Base-by-base conservation (phyloP, 2,113 vertebrate species). In the Uropsilus gracilis region DNA sequence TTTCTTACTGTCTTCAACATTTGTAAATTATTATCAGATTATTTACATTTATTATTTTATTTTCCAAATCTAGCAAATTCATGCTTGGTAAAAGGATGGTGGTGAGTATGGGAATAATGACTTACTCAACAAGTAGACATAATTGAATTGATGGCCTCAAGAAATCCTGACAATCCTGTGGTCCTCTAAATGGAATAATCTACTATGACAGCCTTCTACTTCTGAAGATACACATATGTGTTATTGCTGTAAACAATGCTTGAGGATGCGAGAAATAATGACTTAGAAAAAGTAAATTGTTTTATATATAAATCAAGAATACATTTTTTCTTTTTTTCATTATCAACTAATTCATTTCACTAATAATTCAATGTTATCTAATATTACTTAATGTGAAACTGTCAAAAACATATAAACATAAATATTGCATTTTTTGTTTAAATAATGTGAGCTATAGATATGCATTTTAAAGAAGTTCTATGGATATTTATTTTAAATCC, bases 251-350 rank as follows among this genome's bases (percentile, higher is more conserved):
- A 96, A 96, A 91, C 86, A 14, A 61, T 7, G 90, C 32, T 26
- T 71, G 87, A 85, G 66, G 92, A 95, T 80, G 92, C 76, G 61
- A 95, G 34, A 96, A 97, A 83, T 86, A 85, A 90, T 42, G 81
- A n/a, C 68, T 14, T 78, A 30, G 1, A 28, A 81, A 3, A 28
- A 61, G 30, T 28, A 61, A 32, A 87, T 61, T 61, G 63, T 34
- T 91, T 71, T 22, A 84, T 89, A 87, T 37, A 84, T 7, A 85
- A 85, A 87, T 6, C 24, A 28, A 88, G n/a, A 69, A 1, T 71
- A 37, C 3, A 8, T 53, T 4, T 76, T 75, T 88, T 44, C 1
- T 59, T 39, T 30, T 50, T 76, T 77, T 1, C 3, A 84, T 75
- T 6, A 17, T 22, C 46, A 82, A 42, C 53, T 42, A 85, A 83